phyloP scores from a whole-genome alignment of 2,113 vertebrate genomes.

The Urocolius indicus region DNA sequence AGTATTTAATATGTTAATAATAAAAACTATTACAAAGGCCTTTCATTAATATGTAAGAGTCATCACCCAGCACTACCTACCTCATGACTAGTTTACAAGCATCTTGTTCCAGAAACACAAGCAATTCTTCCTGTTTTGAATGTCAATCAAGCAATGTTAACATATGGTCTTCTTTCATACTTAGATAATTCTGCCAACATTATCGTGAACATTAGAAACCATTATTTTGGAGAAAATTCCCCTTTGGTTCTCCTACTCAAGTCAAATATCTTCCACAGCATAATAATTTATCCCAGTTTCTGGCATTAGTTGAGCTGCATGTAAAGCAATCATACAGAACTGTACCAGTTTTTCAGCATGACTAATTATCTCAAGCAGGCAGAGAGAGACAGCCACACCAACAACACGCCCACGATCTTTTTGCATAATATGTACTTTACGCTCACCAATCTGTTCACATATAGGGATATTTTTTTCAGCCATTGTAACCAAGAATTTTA shows the following conservation, averaged over 20 bases:
- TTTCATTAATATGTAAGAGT: conserved; percentile 1
- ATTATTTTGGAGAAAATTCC: not conserved
- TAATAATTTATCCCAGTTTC: not conserved
- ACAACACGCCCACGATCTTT: conserved; percentile 16
- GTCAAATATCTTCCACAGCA: not conserved
- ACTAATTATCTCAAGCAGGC: not conserved
- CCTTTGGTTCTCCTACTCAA: not conserved
- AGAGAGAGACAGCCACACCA: conserved; percentile 45
- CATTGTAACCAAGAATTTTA: conserved; percentile 3
- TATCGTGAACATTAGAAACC: not conserved
- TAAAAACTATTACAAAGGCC: conserved; percentile 4
- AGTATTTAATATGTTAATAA: not conserved
- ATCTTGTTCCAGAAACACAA: conserved; percentile 3
- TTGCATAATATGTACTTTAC: conserved; percentile 48
- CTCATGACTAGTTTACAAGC: conserved; percentile 23
- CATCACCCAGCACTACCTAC: not conserved
- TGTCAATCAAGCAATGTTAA: not conserved
- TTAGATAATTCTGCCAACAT: not conserved
- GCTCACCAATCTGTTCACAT: conserved; percentile 44
- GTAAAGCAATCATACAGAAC: not conserved
- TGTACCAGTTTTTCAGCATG: conserved; percentile 53
- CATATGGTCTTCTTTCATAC: not conserved
- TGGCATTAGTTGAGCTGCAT: not conserved
- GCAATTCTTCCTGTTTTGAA: not conserved
- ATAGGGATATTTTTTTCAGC: not conserved